A percentile compares a stretch with the other conserved stretches of the same genome.
Evolutionary conservation across 1,140 invertebrate species (phyloP).

Genomic region (Bombus waltoni): DNA sequence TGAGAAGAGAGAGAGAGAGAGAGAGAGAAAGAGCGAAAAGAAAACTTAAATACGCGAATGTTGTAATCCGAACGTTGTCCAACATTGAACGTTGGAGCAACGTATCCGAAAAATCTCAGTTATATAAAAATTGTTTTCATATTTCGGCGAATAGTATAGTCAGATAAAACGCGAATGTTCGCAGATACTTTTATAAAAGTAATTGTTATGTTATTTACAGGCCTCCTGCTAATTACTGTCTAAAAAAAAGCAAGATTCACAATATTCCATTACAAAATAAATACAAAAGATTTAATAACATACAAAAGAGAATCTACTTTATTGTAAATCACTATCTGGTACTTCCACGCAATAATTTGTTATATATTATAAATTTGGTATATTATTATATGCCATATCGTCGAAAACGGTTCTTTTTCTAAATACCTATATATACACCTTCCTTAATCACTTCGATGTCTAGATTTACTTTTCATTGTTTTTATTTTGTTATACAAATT

Average conservation of each 20-base stretch:
- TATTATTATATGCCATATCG: slow-evolving; percentile 66
- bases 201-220: slow-evolving; percentile 56
- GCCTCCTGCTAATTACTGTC: slow-evolving; percentile 55
- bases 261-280: slow-evolving; percentile 46
- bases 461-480: slow-evolving; percentile 68
- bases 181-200: slow-evolving; percentile 65
- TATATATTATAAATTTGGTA: slow-evolving; percentile 61
- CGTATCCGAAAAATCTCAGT: slow-evolving; percentile 41
- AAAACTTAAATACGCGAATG: slow-evolving; percentile 6
- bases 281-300: slow-evolving; percentile 63
- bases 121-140: slow-evolving; percentile 47
- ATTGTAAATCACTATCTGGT: slow-evolving; percentile 63
- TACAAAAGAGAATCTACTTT: slow-evolving; percentile 44
- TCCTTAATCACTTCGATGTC: slow-evolving; percentile 63
- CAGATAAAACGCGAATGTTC: slow-evolving; percentile 46
- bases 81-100: neutral
- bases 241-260: slow-evolving; percentile 44
- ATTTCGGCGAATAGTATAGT: slow-evolving; percentile 45
- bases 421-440: slow-evolving; percentile 53
- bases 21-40: slow-evolving; percentile 4
- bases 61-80: slow-evolving; percentile 26
- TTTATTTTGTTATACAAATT: slow-evolving; percentile 81
- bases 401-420: slow-evolving; percentile 53
- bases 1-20: neutral
- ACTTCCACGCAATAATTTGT: slow-evolving; percentile 59